phyloP scores from a whole-genome alignment of 2,113 vertebrate species.

The Cryptomyrus ogoouensis region DNA sequence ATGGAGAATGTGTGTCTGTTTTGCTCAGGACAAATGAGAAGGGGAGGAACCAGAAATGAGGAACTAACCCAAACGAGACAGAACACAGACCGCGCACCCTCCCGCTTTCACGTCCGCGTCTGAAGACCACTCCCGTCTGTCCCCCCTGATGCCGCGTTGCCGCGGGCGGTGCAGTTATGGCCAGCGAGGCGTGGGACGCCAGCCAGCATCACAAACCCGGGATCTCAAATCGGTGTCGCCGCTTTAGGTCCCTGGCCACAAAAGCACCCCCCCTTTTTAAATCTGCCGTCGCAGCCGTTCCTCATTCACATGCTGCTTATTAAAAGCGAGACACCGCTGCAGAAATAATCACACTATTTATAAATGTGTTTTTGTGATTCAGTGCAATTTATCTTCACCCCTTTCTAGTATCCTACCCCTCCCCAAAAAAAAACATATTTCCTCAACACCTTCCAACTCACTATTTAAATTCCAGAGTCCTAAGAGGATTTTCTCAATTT shows the following conservation, averaged over 20 bases:
- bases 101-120: background rate
- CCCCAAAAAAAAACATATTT: constrained; percentile 49
- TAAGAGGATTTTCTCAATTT: constrained; percentile 99
- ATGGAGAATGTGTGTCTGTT: background rate
- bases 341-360: constrained; percentile 58
- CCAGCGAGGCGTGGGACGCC: constrained; percentile 34
- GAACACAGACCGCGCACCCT: background rate
- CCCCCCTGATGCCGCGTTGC: constrained; percentile 74
- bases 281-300: constrained; percentile 13
- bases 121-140: constrained; percentile 69
- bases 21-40: background rate
- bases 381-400: constrained; percentile 64
- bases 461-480: constrained; percentile 97
- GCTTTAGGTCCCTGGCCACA: constrained; percentile 54
- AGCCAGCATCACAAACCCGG: constrained; percentile 53
- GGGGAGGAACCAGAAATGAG: background rate
- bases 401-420: constrained; percentile 54
- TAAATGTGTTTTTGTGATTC: constrained; percentile 74
- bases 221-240: constrained; percentile 68
- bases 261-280: background rate
- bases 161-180: constrained; percentile 84
- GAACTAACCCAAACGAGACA: background rate
- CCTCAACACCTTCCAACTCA: constrained; percentile 68
- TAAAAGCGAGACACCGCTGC: constrained; percentile 60
- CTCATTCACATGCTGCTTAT: constrained; percentile 30